Base-by-base conservation (phyloP, 2,113 vertebrate genomes). In the Coryphaenoides rupestris region DNA sequence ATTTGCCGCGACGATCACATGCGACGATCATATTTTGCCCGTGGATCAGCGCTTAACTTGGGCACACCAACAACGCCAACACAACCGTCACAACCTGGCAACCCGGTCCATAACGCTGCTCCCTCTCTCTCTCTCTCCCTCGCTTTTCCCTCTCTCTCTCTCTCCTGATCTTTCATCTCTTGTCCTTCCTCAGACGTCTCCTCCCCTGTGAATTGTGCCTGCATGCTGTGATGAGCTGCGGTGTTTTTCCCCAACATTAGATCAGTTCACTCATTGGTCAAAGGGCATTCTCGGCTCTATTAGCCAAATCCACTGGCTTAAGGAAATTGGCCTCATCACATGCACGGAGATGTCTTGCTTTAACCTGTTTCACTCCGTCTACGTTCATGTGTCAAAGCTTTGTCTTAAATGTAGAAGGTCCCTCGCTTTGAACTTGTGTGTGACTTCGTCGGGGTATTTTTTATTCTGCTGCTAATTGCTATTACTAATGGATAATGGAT, bases 1-100 rank as follows among this genome's bases (percentile, higher is more conserved):
- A 88, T 90, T 82, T 76, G 73, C 84, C 80, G 77, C n/a, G n/a
- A n/a, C 84, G 83, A 89, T 88, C 84, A 87, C 80, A 88, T 87
- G 82, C 81, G 88, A 81, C 83, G n/a, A n/a, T n/a, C n/a, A n/a
- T 82, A 76, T 85, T 89, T 84, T 73, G 63, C 75, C n/a, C 66
- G 80, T 69, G 85, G 84, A 88, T 86, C 83, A 76, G 73, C 68
- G 79, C 70, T 64, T 72, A 79, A 77, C 74, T 84, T 83, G 85
- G 85, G 84, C 86, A 81, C 75, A 53, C 58, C 80, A 77, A 72
- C 74, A 75, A 76, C 72, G 76, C 69, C 65, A 75, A 75, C 64
- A 60, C 68, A 55, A n/a, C n/a, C n/a, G n/a, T n/a, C n/a, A n/a
- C n/a, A n/a, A n/a, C 73, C 72, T 74, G 69, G 68, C 9, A 10